These are phyloP conservation scores for Lemur catta DNA, from an alignment of 2,797 vertebrate genomes.

Conservation along the genomic window DNA sequence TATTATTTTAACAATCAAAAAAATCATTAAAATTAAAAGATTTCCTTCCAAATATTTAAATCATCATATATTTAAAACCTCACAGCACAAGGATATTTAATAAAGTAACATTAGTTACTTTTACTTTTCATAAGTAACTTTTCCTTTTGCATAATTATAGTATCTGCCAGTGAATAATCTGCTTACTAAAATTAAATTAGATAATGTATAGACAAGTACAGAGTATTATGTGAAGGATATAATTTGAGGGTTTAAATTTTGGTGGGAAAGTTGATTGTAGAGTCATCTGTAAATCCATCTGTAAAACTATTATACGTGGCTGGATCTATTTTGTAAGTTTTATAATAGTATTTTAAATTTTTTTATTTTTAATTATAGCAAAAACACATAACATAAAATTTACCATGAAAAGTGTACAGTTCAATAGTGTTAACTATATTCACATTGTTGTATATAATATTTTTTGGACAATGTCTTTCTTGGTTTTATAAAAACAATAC, in stretches of 20 bases:
- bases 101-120: background rate
- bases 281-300: background rate
- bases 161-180: background rate
- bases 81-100: background rate
- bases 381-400: background rate
- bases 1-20: slow-evolving; percentile 14
- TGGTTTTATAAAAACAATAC: background rate
- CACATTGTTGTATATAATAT: background rate
- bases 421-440: background rate
- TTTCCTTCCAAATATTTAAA: slow-evolving; percentile 7
- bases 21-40: background rate
- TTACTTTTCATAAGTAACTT: background rate
- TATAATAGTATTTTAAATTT: background rate
- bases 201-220: background rate
- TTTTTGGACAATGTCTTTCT: background rate
- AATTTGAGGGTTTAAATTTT: slow-evolving; percentile 11
- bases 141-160: slow-evolving; percentile 12
- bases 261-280: background rate
- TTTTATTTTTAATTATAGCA: background rate
- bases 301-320: background rate
- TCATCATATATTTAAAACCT: slow-evolving; percentile 15
- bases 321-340: slow-evolving; percentile 5
- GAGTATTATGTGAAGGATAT: slow-evolving; percentile 4
- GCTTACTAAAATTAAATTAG: slow-evolving; percentile 41
- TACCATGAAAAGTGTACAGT: background rate